phyloP scores from a whole-genome alignment of 2,797 vertebrate species.

The Centroberyx gerrardi region DNA sequence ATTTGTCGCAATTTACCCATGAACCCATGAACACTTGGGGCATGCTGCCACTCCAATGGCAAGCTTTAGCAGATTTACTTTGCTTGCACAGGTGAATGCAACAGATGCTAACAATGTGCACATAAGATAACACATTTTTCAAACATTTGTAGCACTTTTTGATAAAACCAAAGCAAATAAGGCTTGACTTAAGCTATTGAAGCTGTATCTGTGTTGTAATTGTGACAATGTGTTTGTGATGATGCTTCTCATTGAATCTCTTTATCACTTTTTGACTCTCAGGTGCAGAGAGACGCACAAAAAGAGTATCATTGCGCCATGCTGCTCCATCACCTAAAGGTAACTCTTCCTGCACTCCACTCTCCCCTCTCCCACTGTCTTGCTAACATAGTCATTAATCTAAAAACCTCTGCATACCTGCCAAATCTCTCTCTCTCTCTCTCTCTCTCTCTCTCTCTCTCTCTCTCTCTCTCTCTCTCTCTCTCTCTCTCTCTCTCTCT shows the following conservation, averaged over 20 bases:
- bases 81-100: no score
- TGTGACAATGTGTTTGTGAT: slow-evolving; percentile 1
- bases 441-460: slow-evolving; percentile 36
- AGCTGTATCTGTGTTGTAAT: slow-evolving; percentile 1
- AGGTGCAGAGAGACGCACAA: slow-evolving; percentile 77
- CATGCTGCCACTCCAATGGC: no score
- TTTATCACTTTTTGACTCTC: slow-evolving; percentile 40
- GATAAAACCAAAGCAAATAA: neutral
- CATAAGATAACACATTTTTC: no score
- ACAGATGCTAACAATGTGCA: no score
- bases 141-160: neutral
- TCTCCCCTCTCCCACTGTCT: slow-evolving; percentile 24
- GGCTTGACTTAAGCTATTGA: neutral
- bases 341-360: slow-evolving; percentile 58
- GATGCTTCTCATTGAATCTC: slow-evolving; percentile 16
- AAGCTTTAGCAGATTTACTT: no score
- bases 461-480: slow-evolving; percentile 38
- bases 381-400: slow-evolving; percentile 63
- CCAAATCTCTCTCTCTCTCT: slow-evolving; percentile 48
- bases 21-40: no score
- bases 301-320: slow-evolving; percentile 56
- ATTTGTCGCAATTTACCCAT: no score
- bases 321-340: slow-evolving; percentile 74
- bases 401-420: slow-evolving; percentile 54
- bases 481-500: neutral